These are phyloP conservation scores for Bryconaethiops microstoma DNA, from an alignment of 2,797 vertebrate genomes.

Conservation along the genomic window DNA sequence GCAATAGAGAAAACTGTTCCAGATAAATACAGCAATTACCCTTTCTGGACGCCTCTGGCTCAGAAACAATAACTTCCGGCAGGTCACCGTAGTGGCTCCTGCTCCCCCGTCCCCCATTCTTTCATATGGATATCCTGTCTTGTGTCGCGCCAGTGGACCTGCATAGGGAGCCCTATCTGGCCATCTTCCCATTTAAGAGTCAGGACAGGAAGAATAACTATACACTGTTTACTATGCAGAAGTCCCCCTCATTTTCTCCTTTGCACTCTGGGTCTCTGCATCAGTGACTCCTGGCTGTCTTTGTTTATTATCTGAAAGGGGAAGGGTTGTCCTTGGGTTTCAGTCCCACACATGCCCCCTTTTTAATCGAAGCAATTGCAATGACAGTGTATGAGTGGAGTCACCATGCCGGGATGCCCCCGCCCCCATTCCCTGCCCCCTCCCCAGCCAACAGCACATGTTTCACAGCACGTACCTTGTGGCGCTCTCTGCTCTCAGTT, in stretches of 20 bases:
- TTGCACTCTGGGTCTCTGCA: slow-evolving; percentile 38
- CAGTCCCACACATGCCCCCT: slow-evolving; percentile 50
- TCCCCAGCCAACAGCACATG: slow-evolving; percentile 74
- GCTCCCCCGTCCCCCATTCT: slow-evolving; percentile 72
- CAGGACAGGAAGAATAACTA: slow-evolving; percentile 42
- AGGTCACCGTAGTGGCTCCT: slow-evolving; percentile 70
- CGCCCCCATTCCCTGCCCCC: slow-evolving; percentile 62
- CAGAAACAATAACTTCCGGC: slow-evolving; percentile 78
- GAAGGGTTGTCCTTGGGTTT: slow-evolving; percentile 53
- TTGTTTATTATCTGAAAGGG: slow-evolving; percentile 57
- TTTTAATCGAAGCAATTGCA: slow-evolving; percentile 62
- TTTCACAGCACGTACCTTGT: slow-evolving; percentile 82
- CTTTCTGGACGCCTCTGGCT: slow-evolving; percentile 61
- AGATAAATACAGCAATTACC: slow-evolving; percentile 54
- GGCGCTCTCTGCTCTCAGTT: slow-evolving; percentile 66
- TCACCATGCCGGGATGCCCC: slow-evolving; percentile 74
- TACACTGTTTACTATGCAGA: slow-evolving; percentile 55
- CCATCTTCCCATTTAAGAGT: slow-evolving; percentile 65
- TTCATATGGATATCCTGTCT: slow-evolving; percentile 82
- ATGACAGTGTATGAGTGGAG: slow-evolving; percentile 70
- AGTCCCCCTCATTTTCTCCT: slow-evolving; percentile 40
- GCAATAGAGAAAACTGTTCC: slow-evolving; percentile 53
- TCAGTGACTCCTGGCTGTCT: slow-evolving; percentile 45
- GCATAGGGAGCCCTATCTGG: slow-evolving; percentile 66
- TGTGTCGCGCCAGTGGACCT: slow-evolving; percentile 77